These are phyloP conservation scores for Takifugu bimaculatus DNA, from an alignment of 2,113 vertebrate species.

Conservation along the genomic window DNA sequence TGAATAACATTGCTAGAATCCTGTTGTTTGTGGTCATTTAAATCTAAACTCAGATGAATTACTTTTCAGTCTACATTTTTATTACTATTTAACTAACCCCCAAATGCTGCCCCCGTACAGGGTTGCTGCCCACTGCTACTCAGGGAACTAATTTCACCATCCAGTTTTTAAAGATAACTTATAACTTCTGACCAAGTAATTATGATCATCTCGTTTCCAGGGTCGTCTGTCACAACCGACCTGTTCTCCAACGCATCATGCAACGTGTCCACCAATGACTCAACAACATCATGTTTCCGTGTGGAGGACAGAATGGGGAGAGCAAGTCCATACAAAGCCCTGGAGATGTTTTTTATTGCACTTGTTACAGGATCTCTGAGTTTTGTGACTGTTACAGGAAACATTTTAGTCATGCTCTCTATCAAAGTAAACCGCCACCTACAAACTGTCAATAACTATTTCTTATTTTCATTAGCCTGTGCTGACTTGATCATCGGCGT, in stretches of 20 bases:
- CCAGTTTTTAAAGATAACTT: too few relatives aligned
- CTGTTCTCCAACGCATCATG: slow-evolving; percentile 78
- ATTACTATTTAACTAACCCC: too few relatives aligned
- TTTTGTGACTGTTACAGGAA: slow-evolving; percentile 94
- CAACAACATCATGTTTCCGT: slow-evolving; percentile 57
- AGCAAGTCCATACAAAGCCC: slow-evolving; percentile 82
- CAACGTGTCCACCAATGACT: slow-evolving; percentile 71
- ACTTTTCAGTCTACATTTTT: too few relatives aligned
- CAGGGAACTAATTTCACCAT: too few relatives aligned
- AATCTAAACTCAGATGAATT: too few relatives aligned
- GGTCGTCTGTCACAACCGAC: slow-evolving; percentile 70
- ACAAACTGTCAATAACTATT: slow-evolving; percentile 98
- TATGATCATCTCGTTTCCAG: slow-evolving; percentile 54
- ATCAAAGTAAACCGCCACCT: slow-evolving; percentile 98
- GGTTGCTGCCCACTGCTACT: too few relatives aligned
- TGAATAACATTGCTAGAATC: too few relatives aligned
- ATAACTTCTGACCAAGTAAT: too few relatives aligned
- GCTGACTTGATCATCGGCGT: slow-evolving; percentile 94
- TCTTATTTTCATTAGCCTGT: slow-evolving; percentile 93
- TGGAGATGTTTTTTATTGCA: slow-evolving; percentile 95
- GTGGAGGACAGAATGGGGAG: slow-evolving; percentile 39
- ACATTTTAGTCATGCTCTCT: slow-evolving; percentile 97
- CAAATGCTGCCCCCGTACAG: too few relatives aligned
- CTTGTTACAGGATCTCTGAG: slow-evolving; percentile 92
- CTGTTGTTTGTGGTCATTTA: too few relatives aligned